Conservation (phyloP, 2,888 invertebrate genomes). For the Tipula helvola region DNA sequence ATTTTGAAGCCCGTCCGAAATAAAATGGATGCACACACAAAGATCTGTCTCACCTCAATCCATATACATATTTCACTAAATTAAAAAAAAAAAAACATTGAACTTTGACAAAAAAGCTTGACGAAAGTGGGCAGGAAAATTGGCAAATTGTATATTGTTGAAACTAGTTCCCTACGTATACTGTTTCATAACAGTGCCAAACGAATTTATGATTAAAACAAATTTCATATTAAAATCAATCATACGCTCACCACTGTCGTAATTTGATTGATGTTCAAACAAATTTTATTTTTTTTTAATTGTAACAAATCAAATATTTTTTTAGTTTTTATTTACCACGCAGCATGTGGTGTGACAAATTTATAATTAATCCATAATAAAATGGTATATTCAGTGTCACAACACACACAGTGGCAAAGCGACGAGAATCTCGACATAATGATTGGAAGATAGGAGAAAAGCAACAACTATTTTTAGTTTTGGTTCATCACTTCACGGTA, state of each 20-base stretch:
- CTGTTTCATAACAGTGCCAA: no score
- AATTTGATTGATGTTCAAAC: neutral
- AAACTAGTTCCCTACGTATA: no score
- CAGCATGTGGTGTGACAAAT: neutral
- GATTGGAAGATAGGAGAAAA: neutral
- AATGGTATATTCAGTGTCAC: neutral
- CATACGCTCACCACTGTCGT: neutral
- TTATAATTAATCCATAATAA: neutral
- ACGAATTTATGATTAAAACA: neutral
- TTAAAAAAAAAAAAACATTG: no score
- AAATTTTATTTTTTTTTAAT: neutral
- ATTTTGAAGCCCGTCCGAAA: no score
- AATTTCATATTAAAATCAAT: neutral
- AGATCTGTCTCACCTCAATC: no score
- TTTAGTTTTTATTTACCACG: neutral
- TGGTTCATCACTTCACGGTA: slow-evolving; percentile 4
- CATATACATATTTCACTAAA: no score
- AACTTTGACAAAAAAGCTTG: no score
- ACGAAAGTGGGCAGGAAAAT: no score
- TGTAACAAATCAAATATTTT: neutral
- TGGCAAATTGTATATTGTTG: no score
- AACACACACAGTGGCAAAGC: neutral
- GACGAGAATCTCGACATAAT: neutral
- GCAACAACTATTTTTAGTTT: neutral
- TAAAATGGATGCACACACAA: no score